Conservation (phyloP, 2,113 vertebrate species). For the Centropristis striata region DNA sequence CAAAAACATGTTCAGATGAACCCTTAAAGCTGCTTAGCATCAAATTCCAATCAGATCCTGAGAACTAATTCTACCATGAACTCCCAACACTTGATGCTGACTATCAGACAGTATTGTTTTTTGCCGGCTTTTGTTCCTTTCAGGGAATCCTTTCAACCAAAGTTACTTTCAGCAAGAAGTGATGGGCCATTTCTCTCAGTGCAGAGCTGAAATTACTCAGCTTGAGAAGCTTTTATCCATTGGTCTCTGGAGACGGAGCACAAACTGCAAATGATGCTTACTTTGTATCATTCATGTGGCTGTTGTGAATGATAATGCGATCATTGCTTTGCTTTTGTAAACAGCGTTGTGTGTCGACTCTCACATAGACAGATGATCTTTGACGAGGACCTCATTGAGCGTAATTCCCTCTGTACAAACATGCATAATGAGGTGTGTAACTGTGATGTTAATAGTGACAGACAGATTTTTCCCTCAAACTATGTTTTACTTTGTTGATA, state of each 20-base stretch:
- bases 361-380: slow-evolving; percentile 10
- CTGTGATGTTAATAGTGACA: neutral
- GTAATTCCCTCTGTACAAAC: slow-evolving; percentile 23
- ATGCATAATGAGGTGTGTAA: slow-evolving; percentile 2
- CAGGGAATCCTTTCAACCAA: slow-evolving; percentile 26
- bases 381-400: slow-evolving; percentile 1
- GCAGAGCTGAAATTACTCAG: slow-evolving; percentile 21
- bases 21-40: neutral
- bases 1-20: neutral
- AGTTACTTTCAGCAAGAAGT: slow-evolving; percentile 11
- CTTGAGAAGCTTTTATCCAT: slow-evolving; percentile 45
- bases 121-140: slow-evolving; percentile 15
- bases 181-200: slow-evolving; percentile 16
- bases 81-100: neutral
- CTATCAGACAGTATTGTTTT: neutral
- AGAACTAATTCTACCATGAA: neutral
- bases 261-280: slow-evolving; percentile 44
- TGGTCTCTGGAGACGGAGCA: slow-evolving; percentile 42
- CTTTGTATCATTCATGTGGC: slow-evolving; percentile 49
- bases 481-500: slow-evolving; percentile 20
- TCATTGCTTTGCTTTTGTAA: slow-evolving; percentile 41
- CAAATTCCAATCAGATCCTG: neutral
- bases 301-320: slow-evolving; percentile 62
- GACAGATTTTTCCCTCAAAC: slow-evolving; percentile 10
- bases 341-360: neutral